Evolutionary conservation across 2,797 vertebrate species (phyloP), one percentile per base, ranked within the genome.

Genomic region (Buphagus erythrorhynchus): DNA sequence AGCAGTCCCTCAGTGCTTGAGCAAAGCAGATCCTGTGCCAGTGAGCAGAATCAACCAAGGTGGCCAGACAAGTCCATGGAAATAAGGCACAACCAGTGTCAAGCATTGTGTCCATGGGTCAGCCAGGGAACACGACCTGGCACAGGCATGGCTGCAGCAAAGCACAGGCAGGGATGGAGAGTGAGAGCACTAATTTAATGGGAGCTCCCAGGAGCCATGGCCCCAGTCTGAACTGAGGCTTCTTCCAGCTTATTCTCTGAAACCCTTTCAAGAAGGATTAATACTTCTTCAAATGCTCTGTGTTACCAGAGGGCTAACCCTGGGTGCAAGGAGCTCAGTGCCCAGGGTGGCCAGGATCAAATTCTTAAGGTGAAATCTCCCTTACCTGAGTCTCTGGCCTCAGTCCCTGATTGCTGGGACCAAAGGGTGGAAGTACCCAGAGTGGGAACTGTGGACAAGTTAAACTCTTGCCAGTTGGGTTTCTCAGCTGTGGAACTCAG

Each of bases 21-120:
- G 42, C 63, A 69, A 69, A 73, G 35, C n/a, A 45, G 52, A 71
- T 9, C 10, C 18, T 2, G 5, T 1, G 2, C 28, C 52, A 22
- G 31, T 1, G 4, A 20, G 25, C 38, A 67, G 4, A 12, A 55
- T 36, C 20, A 63, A 11, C 13, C 13, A 3, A 78, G 26, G 21
- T 7, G 36, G 20, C 29, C 54, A 35, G 42, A 57, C 6, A 9
- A 46, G 20, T 28, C 36, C n/a, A 4, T 38, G 33, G 42, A 14
- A 49, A 40, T 29, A 31, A 63, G 57, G 9, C 25, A 71, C 0
- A 0, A 10, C 17, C 43, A 28, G 3, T 3, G 33, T 29, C 26
- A 21, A 15, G 16, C 15, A 14, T 26, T 11, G 36, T 65, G 38
- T 42, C 42, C 18, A 4, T 25, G 35, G 58, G 17, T 79, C 76